Evolutionary conservation across 2,797 vertebrate genomes (phyloP), one percentile per base, ranked within the genome.

Genomic region (Anguilla marmorata): DNA sequence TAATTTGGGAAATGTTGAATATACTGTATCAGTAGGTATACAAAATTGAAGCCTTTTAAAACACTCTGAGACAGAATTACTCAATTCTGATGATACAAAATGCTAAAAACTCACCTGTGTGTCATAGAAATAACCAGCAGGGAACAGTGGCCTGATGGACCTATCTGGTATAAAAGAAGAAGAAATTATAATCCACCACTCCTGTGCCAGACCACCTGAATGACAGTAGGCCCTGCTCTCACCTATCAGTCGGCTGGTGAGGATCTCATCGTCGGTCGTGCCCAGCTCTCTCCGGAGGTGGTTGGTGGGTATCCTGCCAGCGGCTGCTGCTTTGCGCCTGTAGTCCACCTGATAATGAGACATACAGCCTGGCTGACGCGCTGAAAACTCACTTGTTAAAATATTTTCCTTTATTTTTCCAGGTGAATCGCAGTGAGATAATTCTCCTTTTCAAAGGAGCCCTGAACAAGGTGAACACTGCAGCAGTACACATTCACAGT

Each of bases 161-260:
- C 99, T 95, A 95, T 99, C 98, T 99, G 93, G 91, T 89, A 89
- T 12, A 90, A 90, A 91, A 0, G 90, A 16, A 79, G 58, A 33
- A 86, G 24, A 86, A 6, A 82, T 7, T 21, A 66, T 50, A 87
- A 80, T 14, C 3, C 37, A 30, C 27, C 72, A 48, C 2, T n/a
- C 19, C 8, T 82, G 52, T 11, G 21, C 0, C 33, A 27, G 48
- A 82, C 41, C 41, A 45, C 41, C 41, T 60, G 74, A 5, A 66
- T 19, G 56, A 27, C 14, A 45, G 87, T 19, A 45, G 45, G 21
- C 79, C 19, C 30, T 86, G 6, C 88, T 84, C 92, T 92, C 91
- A 99, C 99, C 99, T 90, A 99, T 99, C 86, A 99, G 93, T 93
- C 99, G 96, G 94, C 99, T 99, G 87, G 97, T 99, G 86, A 99